Conservation (phyloP, 2,888 invertebrate species). For the Pandemis corylana region DNA sequence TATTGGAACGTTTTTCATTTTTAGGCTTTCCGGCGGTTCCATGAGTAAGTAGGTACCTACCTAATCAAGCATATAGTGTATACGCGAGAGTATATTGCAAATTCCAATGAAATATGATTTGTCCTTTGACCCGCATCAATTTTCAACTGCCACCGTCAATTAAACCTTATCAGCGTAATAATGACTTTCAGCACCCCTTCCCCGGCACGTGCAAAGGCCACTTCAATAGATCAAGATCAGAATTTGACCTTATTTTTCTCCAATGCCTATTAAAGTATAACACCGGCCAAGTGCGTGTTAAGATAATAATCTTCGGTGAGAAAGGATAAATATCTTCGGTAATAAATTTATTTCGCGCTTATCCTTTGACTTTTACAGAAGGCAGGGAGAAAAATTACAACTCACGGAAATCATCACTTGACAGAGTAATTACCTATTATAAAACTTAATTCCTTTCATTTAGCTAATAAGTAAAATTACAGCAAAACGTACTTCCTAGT, state of each 20-base stretch:
- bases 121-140: constrained; percentile 53
- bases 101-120: constrained; percentile 37
- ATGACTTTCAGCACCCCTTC: constrained; percentile 21
- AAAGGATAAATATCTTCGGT: no score
- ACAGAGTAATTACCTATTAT: no score
- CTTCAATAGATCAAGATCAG: constrained; percentile 13
- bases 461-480: not conserved
- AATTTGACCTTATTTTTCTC: constrained; percentile 9
- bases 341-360: no score
- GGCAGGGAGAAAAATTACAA: no score
- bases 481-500: not conserved
- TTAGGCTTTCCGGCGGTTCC: not conserved
- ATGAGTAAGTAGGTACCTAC: no score
- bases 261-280: not conserved
- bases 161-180: constrained; percentile 26
- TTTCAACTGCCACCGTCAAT: constrained; percentile 43
- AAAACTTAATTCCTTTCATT: no score
- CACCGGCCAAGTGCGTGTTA: no score
- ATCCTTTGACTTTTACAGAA: no score
- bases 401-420: no score
- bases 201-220: constrained; percentile 13
- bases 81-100: constrained; percentile 30
- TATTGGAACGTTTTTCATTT: not conserved
- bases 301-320: no score
- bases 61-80: not conserved